These are phyloP conservation scores for Glandiceps talaboti DNA, from an alignment of 53 echinoderm and acorn worm genomes.

Conservation along the genomic window DNA sequence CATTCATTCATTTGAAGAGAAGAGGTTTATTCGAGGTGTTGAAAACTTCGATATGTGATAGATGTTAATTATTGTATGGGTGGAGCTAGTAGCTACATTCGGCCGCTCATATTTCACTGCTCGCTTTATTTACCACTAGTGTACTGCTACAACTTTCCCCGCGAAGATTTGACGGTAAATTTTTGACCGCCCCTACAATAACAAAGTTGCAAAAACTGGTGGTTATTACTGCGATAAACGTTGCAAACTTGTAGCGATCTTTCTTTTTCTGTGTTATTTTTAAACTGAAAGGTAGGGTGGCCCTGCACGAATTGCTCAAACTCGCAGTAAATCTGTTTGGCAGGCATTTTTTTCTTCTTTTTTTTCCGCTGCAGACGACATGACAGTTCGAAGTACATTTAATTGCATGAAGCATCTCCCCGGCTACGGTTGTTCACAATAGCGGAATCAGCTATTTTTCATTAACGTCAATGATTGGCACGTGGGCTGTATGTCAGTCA, in stretches of 20 bases:
- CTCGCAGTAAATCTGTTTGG: not conserved
- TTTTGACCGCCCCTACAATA: too few relatives aligned
- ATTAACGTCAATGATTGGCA: conserved; percentile 19
- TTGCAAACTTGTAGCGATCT: too few relatives aligned
- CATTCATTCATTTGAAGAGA: not conserved
- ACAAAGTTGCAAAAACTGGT: too few relatives aligned
- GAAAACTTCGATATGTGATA: not conserved
- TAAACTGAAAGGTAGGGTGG: too few relatives aligned
- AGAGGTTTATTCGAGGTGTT: not conserved
- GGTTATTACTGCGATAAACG: too few relatives aligned
- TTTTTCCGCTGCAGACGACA: not conserved
- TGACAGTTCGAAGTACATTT: not conserved
- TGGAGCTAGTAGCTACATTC: not conserved
- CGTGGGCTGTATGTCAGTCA: conserved; percentile 19
- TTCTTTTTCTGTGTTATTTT: too few relatives aligned
- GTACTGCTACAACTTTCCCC: too few relatives aligned
- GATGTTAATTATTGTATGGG: not conserved
- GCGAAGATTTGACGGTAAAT: too few relatives aligned
- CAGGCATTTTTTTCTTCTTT: too few relatives aligned
- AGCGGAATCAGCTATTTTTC: conserved; percentile 12
- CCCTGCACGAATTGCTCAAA: not conserved
- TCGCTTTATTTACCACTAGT: too few relatives aligned
- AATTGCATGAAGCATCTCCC: not conserved
- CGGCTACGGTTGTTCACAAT: not conserved
- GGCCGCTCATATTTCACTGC: not conserved